A percentile compares a stretch with the other conserved stretches of the same genome.
These are phyloP conservation scores for Triplophysa tibetana DNA, from an alignment of 2,113 vertebrate species.

Conservation along the genomic window DNA sequence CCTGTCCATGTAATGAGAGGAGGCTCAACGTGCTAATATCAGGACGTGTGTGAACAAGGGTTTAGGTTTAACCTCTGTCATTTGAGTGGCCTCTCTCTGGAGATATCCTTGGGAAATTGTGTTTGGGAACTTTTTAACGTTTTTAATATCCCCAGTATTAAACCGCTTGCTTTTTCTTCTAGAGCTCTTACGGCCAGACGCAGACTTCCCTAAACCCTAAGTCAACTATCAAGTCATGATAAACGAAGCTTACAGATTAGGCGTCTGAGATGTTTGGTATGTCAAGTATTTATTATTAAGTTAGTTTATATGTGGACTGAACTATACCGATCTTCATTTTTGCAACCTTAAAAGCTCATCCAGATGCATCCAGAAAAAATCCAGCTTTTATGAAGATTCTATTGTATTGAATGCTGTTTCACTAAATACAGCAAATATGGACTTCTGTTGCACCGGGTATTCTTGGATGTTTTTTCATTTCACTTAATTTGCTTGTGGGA, in stretches of 20 bases:
- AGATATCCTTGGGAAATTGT: constrained; percentile 11
- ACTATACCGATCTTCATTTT: constrained; percentile 1
- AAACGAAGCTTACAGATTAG: background rate
- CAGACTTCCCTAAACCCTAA: background rate
- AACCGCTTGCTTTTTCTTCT: constrained; percentile 22
- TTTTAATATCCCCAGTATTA: constrained; percentile 14
- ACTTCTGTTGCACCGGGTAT: background rate
- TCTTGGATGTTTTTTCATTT: background rate
- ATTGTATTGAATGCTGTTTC: background rate
- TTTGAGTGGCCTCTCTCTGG: background rate
- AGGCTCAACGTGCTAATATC: constrained; percentile 58
- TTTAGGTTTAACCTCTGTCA: constrained; percentile 10
- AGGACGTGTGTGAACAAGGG: background rate
- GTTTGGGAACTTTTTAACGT: background rate
- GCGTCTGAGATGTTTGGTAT: constrained; percentile 20
- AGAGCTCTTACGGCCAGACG: background rate
- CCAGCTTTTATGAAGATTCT: background rate
- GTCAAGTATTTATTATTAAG: background rate
- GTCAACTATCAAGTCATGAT: background rate
- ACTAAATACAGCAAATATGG: background rate
- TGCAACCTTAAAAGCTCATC: background rate
- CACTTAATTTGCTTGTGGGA: background rate
- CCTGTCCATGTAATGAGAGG: constrained; percentile 45
- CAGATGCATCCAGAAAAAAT: too few relatives aligned
- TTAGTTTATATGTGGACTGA: background rate